Evolutionary conservation across 1,140 invertebrate genomes (phyloP).

Genomic region (Tribolium castaneum): DNA sequence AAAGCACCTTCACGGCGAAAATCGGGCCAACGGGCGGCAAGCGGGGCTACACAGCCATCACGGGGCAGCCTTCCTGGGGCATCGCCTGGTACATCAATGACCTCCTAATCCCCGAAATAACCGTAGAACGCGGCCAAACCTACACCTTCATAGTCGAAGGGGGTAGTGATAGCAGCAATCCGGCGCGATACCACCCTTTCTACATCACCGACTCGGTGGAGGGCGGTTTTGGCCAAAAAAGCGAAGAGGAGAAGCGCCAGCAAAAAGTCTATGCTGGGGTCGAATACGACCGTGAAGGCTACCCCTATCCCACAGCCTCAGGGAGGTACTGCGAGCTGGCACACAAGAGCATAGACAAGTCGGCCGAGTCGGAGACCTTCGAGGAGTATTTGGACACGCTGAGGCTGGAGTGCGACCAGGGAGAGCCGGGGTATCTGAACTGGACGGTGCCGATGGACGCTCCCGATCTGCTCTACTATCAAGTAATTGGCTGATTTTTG

Average conservation of each 20-base stretch:
- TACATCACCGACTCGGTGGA: constrained; percentile 90
- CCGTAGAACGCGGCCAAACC: constrained; percentile 87
- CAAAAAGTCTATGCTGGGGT: constrained; percentile 86
- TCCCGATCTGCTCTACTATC: constrained; percentile 87
- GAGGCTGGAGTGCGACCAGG: constrained; percentile 78
- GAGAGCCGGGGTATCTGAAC: constrained; percentile 77
- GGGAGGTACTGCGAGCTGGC: constrained; percentile 83
- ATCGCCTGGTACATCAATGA: constrained; percentile 97
- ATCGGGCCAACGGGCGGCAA: constrained; percentile 88
- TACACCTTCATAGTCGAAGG: constrained; percentile 91
- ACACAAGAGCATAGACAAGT: constrained; percentile 78
- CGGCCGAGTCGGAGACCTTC: constrained; percentile 74
- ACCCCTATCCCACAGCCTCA: constrained; percentile 81
- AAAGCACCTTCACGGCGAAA: constrained; percentile 75
- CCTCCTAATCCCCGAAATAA: constrained; percentile 88
- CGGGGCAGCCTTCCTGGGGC: constrained; percentile 85
- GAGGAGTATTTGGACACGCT: constrained; percentile 82
- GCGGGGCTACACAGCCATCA: constrained; percentile 83
- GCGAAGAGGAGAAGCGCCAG: constrained; percentile 72
- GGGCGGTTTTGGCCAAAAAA: constrained; percentile 85
- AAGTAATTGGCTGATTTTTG: constrained; percentile 69
- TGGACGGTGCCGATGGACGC: constrained; percentile 87
- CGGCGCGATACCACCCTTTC: constrained; percentile 89
- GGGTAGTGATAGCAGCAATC: constrained; percentile 76
- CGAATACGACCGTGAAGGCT: constrained; percentile 77